phyloP scores from a whole-genome alignment of 2,797 vertebrate genomes.

The Denticeps clupeoides region DNA sequence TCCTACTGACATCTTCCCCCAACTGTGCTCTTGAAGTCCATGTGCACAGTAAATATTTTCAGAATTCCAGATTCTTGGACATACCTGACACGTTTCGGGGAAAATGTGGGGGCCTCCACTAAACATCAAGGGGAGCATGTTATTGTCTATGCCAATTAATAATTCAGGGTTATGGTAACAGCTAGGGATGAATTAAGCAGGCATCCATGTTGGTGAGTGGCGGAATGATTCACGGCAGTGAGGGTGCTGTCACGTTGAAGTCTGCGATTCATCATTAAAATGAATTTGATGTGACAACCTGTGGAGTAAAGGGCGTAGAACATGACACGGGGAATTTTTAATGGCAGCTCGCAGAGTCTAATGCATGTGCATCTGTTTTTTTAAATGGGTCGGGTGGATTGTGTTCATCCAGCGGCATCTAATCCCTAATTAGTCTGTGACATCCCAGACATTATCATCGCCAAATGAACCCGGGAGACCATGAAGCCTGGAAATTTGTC shows the following conservation, averaged over 20 bases:
- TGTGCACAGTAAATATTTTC: too few relatives aligned
- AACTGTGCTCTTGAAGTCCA: too few relatives aligned
- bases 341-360: not conserved
- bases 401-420: slow-evolving; percentile 15
- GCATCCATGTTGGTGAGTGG: too few relatives aligned
- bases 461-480: slow-evolving; percentile 18
- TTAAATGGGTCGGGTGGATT: slow-evolving; percentile 17
- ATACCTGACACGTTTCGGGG: slow-evolving; percentile 1
- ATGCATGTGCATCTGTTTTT: too few relatives aligned
- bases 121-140: slow-evolving; percentile 1
- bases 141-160: not conserved
- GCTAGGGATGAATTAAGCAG: too few relatives aligned
- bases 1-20: too few relatives aligned
- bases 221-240: not conserved
- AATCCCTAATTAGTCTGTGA: slow-evolving; percentile 24
- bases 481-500: slow-evolving; percentile 7
- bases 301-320: not conserved
- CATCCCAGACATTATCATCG: slow-evolving; percentile 16
- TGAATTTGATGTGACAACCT: not conserved
- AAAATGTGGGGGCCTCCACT: too few relatives aligned
- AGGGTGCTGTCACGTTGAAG: not conserved
- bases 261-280: not conserved
- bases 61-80: not conserved
- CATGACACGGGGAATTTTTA: not conserved
- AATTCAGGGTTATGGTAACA: slow-evolving; percentile 3